Evolutionary conservation across 2,797 vertebrate species (phyloP), one percentile per base, ranked within the genome.

Genomic region (Arnoldichthys spilopterus): DNA sequence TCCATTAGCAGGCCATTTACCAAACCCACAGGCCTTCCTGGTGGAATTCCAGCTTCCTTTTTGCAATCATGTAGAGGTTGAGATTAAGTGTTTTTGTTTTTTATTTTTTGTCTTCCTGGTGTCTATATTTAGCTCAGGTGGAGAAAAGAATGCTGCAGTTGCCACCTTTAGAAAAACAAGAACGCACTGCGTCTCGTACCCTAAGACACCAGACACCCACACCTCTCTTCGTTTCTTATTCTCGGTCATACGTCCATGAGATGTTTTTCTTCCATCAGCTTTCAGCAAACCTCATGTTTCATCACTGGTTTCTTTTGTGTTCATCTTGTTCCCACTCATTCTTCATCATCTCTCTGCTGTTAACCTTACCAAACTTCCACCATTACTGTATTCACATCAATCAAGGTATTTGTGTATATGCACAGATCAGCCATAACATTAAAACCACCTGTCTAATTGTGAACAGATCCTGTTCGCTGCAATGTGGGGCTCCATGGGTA

Each of bases 31-130:
- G 30, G 56, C 6, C 16, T 30, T 26, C 3, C 24, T 28, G 24
- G 1, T 8, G 6, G 28, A 32, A 20, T 32, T 6, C 28, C 4
- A 18, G 2, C 6, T 30, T 59, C 0, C 3, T 28, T 59, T 32
- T 62, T 8, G 4, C 4, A n/a, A n/a, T 16, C 12, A 26, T 59
- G 56, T 13, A 47, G 43, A 47, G 12, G 43, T 47, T 3, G 58
- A 61, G 12, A 28, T 7, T 26, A 12, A 24, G 24, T 3, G 5
- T 22, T 1, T 24, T 5, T 26, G 20, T 63, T 58, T 66, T 66
- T 76, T 66, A 49, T 16, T 58, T 40, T n/a, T 20, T 32, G 20
- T 70, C 32, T 78, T 75, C 72, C 72, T 75, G 40, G 43, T 79
- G 22, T 5, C 61, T 76, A 66, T 16, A 43, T 72, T 76, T 82